A percentile compares a stretch with the other conserved stretches of the same genome.
These are phyloP conservation scores for Drosophila orosa DNA, from an alignment of 1,140 invertebrate species.

Conservation along the genomic window DNA sequence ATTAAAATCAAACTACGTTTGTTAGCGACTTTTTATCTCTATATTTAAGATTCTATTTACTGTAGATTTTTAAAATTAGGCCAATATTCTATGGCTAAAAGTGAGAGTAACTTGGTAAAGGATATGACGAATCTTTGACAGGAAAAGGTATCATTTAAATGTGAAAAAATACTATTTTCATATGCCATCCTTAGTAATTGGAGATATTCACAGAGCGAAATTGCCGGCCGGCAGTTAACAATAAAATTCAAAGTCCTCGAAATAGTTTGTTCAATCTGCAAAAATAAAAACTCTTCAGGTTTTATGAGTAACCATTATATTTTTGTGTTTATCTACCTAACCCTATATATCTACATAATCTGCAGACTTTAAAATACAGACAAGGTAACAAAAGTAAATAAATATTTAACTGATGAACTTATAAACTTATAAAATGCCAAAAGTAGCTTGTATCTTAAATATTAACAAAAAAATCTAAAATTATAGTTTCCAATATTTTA, in stretches of 20 bases:
- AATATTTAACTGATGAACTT: background rate
- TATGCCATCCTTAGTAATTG: background rate
- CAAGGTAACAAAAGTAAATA: background rate
- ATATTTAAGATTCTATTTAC: background rate
- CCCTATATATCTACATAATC: slow-evolving; percentile 22
- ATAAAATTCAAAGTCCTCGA: background rate
- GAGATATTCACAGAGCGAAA: background rate
- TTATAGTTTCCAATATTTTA: no score
- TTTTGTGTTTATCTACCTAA: slow-evolving; percentile 16
- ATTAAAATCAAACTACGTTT: no score
- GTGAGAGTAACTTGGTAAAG: background rate
- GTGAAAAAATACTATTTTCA: background rate
- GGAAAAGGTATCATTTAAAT: background rate
- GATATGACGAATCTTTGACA: background rate
- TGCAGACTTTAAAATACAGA: slow-evolving; percentile 6
- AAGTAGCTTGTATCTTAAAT: background rate
- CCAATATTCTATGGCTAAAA: background rate
- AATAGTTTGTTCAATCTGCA: slow-evolving; percentile 16
- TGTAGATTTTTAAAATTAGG: background rate
- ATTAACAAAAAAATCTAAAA: no score
- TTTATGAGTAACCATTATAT: slow-evolving; percentile 19
- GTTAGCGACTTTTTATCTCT: background rate
- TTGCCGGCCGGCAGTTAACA: slow-evolving; percentile 31
- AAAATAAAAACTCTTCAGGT: slow-evolving; percentile 6
- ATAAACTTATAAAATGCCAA: background rate